These are phyloP conservation scores for Protophormia terraenovae DNA, from an alignment of 2,888 invertebrate genomes.

Conservation along the genomic window DNA sequence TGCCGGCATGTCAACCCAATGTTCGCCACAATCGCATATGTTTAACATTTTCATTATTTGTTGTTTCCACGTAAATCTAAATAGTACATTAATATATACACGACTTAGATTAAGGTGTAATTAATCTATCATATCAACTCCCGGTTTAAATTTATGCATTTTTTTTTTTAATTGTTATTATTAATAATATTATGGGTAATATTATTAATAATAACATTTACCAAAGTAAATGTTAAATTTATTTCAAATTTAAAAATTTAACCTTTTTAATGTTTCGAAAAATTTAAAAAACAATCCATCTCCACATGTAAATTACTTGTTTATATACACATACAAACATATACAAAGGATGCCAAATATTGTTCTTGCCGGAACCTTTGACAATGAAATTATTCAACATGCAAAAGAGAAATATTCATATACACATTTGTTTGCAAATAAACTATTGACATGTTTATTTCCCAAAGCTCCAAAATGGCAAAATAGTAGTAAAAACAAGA, in stretches of 20 bases:
- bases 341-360: background rate
- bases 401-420: background rate
- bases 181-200: too few species aligned
- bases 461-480: background rate
- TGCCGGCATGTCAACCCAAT: too few species aligned
- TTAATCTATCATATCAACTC: too few species aligned
- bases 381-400: background rate
- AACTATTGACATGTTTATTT: conserved; percentile 11
- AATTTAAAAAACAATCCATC: background rate
- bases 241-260: background rate
- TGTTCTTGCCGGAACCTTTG: background rate
- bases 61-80: too few species aligned
- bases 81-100: too few species aligned
- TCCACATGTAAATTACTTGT: background rate
- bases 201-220: too few species aligned
- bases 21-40: too few species aligned
- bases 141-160: too few species aligned
- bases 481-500: background rate
- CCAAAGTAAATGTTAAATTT: background rate
- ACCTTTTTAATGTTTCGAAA: background rate
- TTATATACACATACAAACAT: background rate
- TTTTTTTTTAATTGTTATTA: too few species aligned
- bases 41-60: too few species aligned
- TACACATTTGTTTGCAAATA: background rate
- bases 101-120: too few species aligned